These are phyloP conservation scores for Eulemur coronatus DNA, from an alignment of 2,797 vertebrate genomes.

Conservation along the genomic window DNA sequence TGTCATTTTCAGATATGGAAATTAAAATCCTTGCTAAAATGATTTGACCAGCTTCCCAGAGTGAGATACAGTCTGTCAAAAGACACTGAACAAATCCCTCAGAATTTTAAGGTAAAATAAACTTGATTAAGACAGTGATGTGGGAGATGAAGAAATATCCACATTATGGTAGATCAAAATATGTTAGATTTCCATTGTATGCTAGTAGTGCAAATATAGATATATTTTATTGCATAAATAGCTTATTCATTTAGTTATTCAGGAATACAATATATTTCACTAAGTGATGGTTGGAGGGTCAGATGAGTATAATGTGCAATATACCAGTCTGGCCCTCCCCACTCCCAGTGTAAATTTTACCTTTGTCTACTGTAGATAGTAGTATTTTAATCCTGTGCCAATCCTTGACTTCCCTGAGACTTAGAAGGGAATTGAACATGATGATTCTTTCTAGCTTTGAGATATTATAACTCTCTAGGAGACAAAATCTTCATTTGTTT, in stretches of 20 bases:
- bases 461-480: not conserved
- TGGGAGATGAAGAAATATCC: not conserved
- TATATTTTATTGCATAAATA: not conserved
- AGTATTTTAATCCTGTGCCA: not conserved
- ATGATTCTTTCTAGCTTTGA: not conserved
- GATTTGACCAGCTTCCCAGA: not conserved
- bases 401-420: not conserved
- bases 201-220: not conserved
- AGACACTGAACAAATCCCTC: not conserved
- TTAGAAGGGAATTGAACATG: not conserved
- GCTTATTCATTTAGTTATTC: not conserved
- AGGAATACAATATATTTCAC: not conserved
- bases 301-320: not conserved
- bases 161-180: not conserved
- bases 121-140: not conserved
- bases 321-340: not conserved
- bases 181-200: not conserved
- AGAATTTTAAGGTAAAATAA: slow-evolving; percentile 21
- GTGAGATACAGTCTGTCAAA: not conserved
- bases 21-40: not conserved
- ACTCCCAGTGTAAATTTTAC: not conserved
- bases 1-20: not conserved
- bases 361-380: not conserved
- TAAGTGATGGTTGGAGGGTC: not conserved
- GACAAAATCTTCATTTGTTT: not conserved